Conservation (phyloP, 2,888 invertebrate species). For the Hirtodrosophila trivittata region DNA sequence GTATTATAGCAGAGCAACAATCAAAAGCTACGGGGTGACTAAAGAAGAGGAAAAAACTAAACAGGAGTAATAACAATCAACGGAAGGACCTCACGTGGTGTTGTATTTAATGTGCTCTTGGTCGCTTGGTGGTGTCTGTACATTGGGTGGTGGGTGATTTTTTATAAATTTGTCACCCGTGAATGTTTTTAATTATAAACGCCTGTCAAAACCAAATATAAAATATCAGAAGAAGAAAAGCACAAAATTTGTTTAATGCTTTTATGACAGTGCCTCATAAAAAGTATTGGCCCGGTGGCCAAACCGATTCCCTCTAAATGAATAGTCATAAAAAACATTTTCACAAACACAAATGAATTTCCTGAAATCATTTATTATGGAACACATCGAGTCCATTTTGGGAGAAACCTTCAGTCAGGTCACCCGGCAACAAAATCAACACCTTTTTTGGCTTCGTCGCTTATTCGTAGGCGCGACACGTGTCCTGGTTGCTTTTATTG, state of each 20-base stretch:
- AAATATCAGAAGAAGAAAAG: not conserved
- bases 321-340: constrained; percentile 54
- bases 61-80: constrained; percentile 26
- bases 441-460: constrained; percentile 50
- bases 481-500: constrained; percentile 57
- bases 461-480: constrained; percentile 50
- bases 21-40: not conserved
- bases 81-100: constrained; percentile 46
- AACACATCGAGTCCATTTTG: constrained; percentile 1
- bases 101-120: constrained; percentile 8
- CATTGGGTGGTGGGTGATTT: constrained; percentile 51
- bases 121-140: constrained; percentile 3
- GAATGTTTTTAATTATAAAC: constrained; percentile 47
- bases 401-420: constrained; percentile 35
- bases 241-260: not conserved
- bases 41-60: not conserved
- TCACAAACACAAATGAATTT: constrained; percentile 47
- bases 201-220: constrained; percentile 37
- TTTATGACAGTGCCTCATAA: constrained; percentile 52
- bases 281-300: constrained; percentile 18
- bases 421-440: constrained; percentile 53
- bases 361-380: constrained; percentile 46
- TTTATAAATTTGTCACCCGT: constrained; percentile 58
- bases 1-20: constrained; percentile 4
- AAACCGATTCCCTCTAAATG: constrained; percentile 44